These are phyloP conservation scores for Oreonectes daqikongensis DNA, from an alignment of 2,797 vertebrate species.

Conservation along the genomic window DNA sequence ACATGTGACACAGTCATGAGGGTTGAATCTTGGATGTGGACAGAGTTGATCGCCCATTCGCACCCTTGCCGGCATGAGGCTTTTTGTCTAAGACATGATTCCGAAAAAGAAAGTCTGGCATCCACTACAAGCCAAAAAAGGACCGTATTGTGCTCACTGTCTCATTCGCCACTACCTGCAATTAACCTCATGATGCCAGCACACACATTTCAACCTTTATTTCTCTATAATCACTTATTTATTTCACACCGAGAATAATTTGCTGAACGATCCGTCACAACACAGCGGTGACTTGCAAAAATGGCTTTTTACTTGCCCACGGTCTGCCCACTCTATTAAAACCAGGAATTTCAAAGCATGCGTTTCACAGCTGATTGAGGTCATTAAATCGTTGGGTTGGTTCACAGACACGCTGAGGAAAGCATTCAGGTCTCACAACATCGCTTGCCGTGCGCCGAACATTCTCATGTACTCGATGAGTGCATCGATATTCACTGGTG, in stretches of 20 bases:
- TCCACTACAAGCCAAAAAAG: neutral
- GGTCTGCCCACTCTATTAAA: slow-evolving; percentile 29
- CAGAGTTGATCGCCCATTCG: neutral
- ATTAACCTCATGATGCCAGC: slow-evolving; percentile 12
- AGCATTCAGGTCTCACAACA: neutral
- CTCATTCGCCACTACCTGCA: neutral
- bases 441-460: neutral
- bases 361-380: slow-evolving; percentile 26
- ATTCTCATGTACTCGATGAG: slow-evolving; percentile 37
- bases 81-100: slow-evolving; percentile 6
- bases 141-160: neutral
- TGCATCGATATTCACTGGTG: slow-evolving; percentile 9
- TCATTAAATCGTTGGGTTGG: slow-evolving; percentile 43
- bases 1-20: slow-evolving; percentile 16
- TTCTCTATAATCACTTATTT: slow-evolving; percentile 21
- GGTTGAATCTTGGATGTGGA: neutral
- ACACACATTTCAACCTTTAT: neutral
- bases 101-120: neutral
- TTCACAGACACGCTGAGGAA: slow-evolving; percentile 6
- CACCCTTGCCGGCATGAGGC: neutral
- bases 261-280: slow-evolving; percentile 33
- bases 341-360: slow-evolving; percentile 24
- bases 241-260: slow-evolving; percentile 5
- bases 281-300: slow-evolving; percentile 6
- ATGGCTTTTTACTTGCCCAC: slow-evolving; percentile 5